Base-by-base conservation (phyloP, 1,140 invertebrate genomes). In the Orchesella cincta region DNA sequence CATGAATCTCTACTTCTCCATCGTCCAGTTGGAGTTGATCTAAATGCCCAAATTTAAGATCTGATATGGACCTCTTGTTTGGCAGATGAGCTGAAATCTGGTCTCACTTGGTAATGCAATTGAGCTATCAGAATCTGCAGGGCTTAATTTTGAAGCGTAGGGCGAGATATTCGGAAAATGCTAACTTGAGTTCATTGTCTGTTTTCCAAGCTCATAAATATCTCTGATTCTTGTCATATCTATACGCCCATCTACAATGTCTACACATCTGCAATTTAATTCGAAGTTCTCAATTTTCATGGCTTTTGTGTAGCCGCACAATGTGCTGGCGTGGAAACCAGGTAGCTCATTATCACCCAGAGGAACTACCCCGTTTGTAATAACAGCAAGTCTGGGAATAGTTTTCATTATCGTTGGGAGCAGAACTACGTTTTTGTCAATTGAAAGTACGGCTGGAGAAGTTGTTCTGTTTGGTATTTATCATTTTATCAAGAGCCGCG, bases 1-100 rank as follows among this genome's bases (percentile, higher is more conserved):
- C 26, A 14, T 73, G 34, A 46, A 73, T 26, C 26, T 73, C 71
- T 5, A 73, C 71, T 73, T 73, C 71, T 14, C 46, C 28, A n/a
- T 73, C 71, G 12, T 23, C 29, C 2, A 39, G 1, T 46, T 2
- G 36, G 23, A 46, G 16, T 5, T 3, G 8, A 3, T 36, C 34
- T 2, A 36, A 31, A 16, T 3, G 36, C 1, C 35, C 28, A 73
- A 73, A 73, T 36, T 73, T 16, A 14, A 73, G 16, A 23, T 73
- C 71, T 5, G 3, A 3, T 39, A 73, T 73, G 8, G 12, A 26
- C 34, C 26, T 20, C 20, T 34, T 23, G 12, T 36, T 23, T 2
- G 71, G 71, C 18, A 23, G 12, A 36, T 14, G 2, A 73, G 71
- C 28, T 51, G 34, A 29, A 39, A 73, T 26, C 71, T 67, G 12